phyloP scores from a whole-genome alignment of 2,113 vertebrate species.

The Apus apus region DNA sequence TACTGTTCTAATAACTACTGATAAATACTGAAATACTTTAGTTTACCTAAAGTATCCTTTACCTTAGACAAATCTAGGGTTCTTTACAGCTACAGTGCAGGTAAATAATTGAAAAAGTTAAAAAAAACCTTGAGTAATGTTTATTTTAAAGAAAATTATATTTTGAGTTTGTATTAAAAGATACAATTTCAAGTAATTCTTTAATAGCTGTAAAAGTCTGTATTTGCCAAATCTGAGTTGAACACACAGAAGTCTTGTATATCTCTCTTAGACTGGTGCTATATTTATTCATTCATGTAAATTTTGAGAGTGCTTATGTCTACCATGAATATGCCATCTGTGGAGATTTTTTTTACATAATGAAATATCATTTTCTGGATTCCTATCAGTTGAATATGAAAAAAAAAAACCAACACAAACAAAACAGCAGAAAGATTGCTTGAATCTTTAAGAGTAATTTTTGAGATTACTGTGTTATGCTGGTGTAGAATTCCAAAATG shows the following conservation, averaged over 20 bases:
- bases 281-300: slow-evolving; percentile 38
- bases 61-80: neutral
- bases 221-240: neutral
- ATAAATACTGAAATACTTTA: neutral
- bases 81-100: neutral
- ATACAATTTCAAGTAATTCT: neutral
- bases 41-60: neutral
- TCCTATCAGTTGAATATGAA: neutral
- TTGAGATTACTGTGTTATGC: neutral
- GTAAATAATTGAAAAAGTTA: neutral
- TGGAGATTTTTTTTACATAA: neutral
- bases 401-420: neutral
- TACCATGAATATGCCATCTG: slow-evolving; percentile 6
- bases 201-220: neutral
- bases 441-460: neutral
- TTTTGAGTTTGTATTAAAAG: neutral
- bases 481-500: neutral
- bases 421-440: neutral
- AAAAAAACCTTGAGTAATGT: neutral
- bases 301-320: slow-evolving; percentile 2
- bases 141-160: neutral
- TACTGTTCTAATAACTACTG: neutral
- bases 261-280: neutral
- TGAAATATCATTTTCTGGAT: neutral
- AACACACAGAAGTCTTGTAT: neutral